Conservation (phyloP, 2,113 vertebrate genomes). For the Lethenteron camtschaticum region DNA sequence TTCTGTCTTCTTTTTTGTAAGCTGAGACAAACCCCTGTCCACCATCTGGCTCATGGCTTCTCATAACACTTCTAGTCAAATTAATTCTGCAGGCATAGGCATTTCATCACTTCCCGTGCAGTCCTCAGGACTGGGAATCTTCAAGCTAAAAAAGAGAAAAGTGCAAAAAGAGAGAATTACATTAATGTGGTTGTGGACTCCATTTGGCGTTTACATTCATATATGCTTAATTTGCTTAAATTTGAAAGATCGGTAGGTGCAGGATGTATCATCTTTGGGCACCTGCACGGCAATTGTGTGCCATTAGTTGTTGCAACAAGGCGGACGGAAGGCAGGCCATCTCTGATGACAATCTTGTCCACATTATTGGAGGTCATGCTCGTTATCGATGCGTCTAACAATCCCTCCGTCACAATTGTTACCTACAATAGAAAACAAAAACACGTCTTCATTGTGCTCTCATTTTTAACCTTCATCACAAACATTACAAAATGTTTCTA, state of each 20-base stretch:
- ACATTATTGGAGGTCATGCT: constrained; percentile 27
- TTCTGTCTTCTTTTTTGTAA: too few relatives aligned
- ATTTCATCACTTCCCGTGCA: too few relatives aligned
- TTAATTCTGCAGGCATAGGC: too few relatives aligned
- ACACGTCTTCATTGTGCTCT: constrained; percentile 7
- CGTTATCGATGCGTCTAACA: constrained; percentile 34
- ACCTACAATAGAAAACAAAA: constrained; percentile 32
- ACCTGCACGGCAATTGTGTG: constrained; percentile 98
- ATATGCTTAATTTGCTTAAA: neutral
- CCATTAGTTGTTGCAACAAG: constrained; percentile 88
- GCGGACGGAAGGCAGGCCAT: constrained; percentile 65
- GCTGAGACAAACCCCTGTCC: too few relatives aligned
- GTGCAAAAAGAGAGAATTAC: neutral
- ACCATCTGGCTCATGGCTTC: too few relatives aligned
- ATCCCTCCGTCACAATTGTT: constrained; percentile 52
- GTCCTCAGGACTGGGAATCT: neutral
- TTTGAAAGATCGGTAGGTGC: neutral
- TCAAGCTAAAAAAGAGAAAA: constrained; percentile 1
- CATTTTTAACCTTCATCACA: neutral
- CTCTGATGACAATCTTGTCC: constrained; percentile 57
- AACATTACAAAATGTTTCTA: too few relatives aligned
- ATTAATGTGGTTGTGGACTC: neutral
- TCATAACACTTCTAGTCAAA: too few relatives aligned
- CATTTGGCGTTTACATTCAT: neutral
- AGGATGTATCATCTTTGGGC: constrained; percentile 9